Conservation (phyloP, 2,797 vertebrate species). For the Knipowitschia caucasica region DNA sequence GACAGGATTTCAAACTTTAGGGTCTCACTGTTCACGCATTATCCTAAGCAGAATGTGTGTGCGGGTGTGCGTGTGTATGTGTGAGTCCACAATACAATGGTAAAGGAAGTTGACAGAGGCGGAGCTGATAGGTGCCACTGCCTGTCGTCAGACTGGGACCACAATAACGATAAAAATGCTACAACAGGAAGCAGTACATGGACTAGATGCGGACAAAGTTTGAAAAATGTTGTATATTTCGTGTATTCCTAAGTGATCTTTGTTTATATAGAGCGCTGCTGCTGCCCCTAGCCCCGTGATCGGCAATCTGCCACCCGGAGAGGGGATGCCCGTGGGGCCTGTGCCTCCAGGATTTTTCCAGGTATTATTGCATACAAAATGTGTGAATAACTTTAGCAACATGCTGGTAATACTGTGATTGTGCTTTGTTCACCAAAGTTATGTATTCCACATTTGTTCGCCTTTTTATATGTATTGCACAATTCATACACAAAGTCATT, state of each 20-base stretch:
- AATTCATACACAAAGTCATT: no score
- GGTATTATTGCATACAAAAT: constrained; percentile 77
- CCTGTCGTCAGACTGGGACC: constrained; percentile 62
- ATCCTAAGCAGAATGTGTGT: no score
- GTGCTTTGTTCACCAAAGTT: no score
- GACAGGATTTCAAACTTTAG: constrained; percentile 8
- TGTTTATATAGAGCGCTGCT: constrained; percentile 88
- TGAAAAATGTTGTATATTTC: no score
- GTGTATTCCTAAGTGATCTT: no score
- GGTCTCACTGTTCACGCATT: constrained; percentile 22
- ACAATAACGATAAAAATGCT: constrained; percentile 65
- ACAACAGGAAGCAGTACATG: constrained; percentile 49
- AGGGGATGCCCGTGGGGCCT: constrained; percentile 95
- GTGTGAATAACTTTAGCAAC: no score
- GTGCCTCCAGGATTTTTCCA: constrained; percentile 97
- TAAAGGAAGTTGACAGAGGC: constrained; percentile 62
- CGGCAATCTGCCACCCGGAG: constrained; percentile 94
- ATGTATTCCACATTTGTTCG: no score
- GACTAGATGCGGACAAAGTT: no score
- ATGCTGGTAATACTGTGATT: no score
- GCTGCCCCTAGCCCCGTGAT: constrained; percentile 93
- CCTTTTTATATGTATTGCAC: no score
- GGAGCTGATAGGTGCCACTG: constrained; percentile 57
- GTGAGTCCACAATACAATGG: constrained; percentile 46
- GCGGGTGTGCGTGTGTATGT: no score